These are phyloP conservation scores for Gymnorhina tibicen DNA, from an alignment of 2,113 vertebrate genomes.

Conservation along the genomic window DNA sequence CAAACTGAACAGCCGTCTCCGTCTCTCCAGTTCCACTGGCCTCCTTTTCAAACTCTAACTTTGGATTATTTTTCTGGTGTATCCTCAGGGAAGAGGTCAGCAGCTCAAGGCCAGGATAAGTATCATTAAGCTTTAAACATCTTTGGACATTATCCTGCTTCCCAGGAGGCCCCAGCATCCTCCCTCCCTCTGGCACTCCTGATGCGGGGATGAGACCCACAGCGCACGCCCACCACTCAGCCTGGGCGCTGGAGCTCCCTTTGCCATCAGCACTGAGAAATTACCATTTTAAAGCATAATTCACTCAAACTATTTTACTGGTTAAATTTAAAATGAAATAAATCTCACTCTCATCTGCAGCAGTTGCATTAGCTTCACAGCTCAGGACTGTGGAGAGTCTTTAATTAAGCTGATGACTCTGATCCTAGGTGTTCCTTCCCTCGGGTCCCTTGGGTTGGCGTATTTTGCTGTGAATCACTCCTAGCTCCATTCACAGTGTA, in stretches of 20 bases:
- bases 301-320: neutral
- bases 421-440: neutral
- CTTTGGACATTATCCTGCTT: neutral
- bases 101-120: neutral
- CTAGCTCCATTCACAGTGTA: neutral
- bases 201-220: neutral
- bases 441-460: fast-evolving
- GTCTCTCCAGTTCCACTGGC: neutral
- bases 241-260: neutral
- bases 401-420: neutral
- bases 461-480: neutral
- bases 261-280: neutral
- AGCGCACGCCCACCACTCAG: fast-evolving
- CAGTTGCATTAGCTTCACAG: neutral
- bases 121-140: neutral
- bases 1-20: neutral
- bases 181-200: neutral
- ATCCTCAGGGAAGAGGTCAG: neutral
- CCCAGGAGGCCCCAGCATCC: neutral
- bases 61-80: neutral
- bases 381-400: neutral
- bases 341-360: neutral
- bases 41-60: neutral
- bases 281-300: neutral
- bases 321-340: neutral